These are phyloP conservation scores for Drosophila siamana DNA, from an alignment of 2,888 invertebrate genomes.

Conservation along the genomic window DNA sequence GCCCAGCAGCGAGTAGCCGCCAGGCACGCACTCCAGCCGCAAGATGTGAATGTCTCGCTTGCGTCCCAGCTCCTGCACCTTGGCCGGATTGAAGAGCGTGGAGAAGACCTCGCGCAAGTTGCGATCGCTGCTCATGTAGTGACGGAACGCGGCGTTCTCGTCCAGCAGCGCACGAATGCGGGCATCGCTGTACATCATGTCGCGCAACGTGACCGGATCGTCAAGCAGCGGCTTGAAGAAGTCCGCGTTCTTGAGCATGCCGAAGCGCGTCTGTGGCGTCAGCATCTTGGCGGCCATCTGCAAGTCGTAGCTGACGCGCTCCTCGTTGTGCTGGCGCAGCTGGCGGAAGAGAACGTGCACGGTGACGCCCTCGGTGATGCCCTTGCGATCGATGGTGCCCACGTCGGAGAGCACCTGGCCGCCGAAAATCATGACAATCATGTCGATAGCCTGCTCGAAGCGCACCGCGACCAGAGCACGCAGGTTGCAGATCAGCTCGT, in stretches of 20 bases:
- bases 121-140: conserved; percentile 51
- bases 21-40: conserved; percentile 61
- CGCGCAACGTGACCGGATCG: conserved; percentile 37
- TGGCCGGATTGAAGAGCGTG: conserved; percentile 50
- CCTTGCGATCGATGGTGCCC: conserved; percentile 61
- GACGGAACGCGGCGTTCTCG: conserved; percentile 35
- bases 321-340: background rate
- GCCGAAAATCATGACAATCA: conserved; percentile 57
- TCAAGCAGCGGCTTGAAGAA: conserved; percentile 24
- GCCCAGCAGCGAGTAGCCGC: conserved; percentile 32
- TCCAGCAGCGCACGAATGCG: conserved; percentile 44
- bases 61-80: conserved; percentile 51
- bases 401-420: conserved; percentile 58
- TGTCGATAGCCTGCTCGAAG: conserved; percentile 51
- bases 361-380: conserved; percentile 64
- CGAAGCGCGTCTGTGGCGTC: background rate
- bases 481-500: conserved; percentile 63
- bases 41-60: conserved; percentile 49
- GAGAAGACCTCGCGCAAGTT: conserved; percentile 54
- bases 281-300: background rate
- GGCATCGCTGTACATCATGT: conserved; percentile 35
- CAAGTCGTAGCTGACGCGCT: background rate
- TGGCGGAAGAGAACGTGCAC: conserved; percentile 61
- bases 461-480: conserved; percentile 63
- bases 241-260: background rate